These are phyloP conservation scores for Dasyprocta punctata DNA, from an alignment of 2,113 vertebrate genomes.

Conservation along the genomic window DNA sequence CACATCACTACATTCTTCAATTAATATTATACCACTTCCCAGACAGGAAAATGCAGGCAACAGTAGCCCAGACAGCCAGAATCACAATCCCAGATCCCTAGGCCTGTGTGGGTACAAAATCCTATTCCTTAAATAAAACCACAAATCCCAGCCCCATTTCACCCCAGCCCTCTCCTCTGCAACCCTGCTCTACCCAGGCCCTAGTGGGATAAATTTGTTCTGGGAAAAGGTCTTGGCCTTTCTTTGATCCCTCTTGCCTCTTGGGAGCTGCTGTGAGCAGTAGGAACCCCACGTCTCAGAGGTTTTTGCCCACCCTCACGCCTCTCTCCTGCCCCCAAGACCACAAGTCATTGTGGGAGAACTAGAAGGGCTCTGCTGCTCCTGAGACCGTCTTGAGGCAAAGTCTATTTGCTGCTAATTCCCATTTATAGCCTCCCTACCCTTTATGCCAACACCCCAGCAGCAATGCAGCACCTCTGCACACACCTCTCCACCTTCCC, in stretches of 20 bases:
- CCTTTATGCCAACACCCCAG: not conserved
- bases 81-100: not conserved
- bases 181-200: not conserved
- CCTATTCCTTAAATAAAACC: not conserved
- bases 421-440: not conserved
- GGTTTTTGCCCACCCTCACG: accelerated
- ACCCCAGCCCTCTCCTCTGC: not conserved
- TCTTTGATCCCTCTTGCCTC: not conserved
- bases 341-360: not conserved
- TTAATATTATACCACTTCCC: not conserved
- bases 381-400: not conserved
- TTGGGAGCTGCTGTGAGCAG: accelerated
- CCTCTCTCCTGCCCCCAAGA: not conserved
- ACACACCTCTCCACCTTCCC: accelerated
- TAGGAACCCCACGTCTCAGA: not conserved
- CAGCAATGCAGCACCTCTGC: not conserved
- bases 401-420: conserved; percentile 41
- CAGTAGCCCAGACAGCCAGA: not conserved
- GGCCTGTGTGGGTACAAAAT: not conserved
- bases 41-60: not conserved
- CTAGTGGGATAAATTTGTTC: not conserved
- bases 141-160: not conserved
- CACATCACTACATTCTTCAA: not conserved
- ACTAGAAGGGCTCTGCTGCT: conserved; percentile 57
- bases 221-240: not conserved